Percentiles rank a stretch among this genome's conserved stretches.
Evolutionary conservation across 2,113 vertebrate genomes (phyloP).

Genomic region (Otolemur garnettii): DNA sequence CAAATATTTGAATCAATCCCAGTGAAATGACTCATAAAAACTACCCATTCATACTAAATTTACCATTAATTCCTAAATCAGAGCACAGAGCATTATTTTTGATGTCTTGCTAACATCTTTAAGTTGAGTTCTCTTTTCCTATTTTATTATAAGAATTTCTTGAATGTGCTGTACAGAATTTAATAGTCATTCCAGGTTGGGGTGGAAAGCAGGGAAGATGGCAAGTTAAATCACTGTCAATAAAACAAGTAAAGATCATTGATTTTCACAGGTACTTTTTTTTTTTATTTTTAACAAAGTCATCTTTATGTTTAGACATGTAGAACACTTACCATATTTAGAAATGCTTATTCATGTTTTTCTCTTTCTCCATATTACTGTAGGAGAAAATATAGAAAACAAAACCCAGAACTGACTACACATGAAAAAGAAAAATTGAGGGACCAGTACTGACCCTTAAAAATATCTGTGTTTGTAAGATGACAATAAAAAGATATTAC

Average conservation of each 20-base stretch:
- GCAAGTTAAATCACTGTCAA: not conserved
- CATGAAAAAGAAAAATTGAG: not conserved
- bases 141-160: slow-evolving; percentile 1
- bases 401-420: not conserved
- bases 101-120: not conserved
- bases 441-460: not conserved
- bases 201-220: not conserved
- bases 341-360: not conserved
- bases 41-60: not conserved
- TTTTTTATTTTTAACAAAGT: not conserved
- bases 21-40: slow-evolving; percentile 36
- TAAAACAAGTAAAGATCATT: not conserved
- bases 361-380: not conserved
- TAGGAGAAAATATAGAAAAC: not conserved
- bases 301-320: not conserved
- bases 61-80: slow-evolving; percentile 25
- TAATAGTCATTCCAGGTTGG: not conserved
- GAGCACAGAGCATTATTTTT: not conserved
- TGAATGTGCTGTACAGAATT: not conserved
- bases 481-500: not conserved
- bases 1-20: slow-evolving; percentile 37
- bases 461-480: not conserved
- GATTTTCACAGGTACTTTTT: not conserved
- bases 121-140: not conserved
- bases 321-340: not conserved